Conservation (phyloP, 1,140 invertebrate species). For the Lepidostoma basale region DNA sequence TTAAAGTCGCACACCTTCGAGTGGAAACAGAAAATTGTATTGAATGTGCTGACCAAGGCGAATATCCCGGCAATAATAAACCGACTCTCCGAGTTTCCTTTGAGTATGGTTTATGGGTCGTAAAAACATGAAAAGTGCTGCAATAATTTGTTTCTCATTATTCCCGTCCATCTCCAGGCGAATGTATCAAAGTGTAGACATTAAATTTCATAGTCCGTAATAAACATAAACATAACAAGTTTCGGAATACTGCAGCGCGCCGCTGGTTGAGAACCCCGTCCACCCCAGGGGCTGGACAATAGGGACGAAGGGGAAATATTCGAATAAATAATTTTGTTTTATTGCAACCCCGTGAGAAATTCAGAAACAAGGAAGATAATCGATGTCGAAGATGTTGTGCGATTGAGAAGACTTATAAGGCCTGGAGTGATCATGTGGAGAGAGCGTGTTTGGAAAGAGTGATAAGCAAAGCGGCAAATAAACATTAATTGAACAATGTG, state of each 20-base stretch:
- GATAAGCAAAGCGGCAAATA: too few relatives aligned
- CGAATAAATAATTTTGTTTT: too few relatives aligned
- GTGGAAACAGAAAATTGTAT: background rate
- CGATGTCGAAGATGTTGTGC: too few relatives aligned
- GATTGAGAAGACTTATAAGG: too few relatives aligned
- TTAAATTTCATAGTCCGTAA: constrained; percentile 41
- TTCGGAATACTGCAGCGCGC: background rate
- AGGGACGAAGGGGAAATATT: too few relatives aligned
- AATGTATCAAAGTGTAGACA: constrained; percentile 27
- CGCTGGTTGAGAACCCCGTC: too few relatives aligned
- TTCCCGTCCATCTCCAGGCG: constrained; percentile 22
- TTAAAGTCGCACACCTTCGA: background rate
- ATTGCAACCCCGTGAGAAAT: too few relatives aligned
- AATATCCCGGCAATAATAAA: background rate
- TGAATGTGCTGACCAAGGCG: background rate
- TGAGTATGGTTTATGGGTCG: constrained; percentile 33
- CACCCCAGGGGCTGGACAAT: too few relatives aligned
- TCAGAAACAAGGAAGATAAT: too few relatives aligned
- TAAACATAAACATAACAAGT: constrained; percentile 22
- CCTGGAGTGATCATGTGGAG: too few relatives aligned
- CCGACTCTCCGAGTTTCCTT: constrained; percentile 23
- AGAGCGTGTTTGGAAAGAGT: too few relatives aligned
- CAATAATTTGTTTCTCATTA: constrained; percentile 45
- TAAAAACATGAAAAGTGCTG: constrained; percentile 42
- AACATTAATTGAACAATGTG: too few relatives aligned